Evolutionary conservation across 2,797 vertebrate genomes (phyloP).

Genomic region (Distichodus sexfasciatus): DNA sequence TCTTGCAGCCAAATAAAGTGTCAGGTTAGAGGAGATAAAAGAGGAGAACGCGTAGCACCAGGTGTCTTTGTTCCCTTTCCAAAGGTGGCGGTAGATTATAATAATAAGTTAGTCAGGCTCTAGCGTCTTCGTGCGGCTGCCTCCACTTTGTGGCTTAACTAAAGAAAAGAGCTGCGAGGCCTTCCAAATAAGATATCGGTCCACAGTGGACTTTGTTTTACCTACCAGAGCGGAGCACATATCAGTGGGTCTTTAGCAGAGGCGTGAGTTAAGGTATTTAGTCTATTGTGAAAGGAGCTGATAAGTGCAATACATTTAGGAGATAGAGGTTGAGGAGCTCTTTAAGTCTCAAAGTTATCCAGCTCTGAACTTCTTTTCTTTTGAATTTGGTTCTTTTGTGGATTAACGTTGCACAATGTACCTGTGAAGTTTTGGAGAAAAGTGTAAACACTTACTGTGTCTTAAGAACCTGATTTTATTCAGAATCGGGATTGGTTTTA

Average conservation of each 20-base stretch:
- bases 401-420: background rate
- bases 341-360: slow-evolving; percentile 6
- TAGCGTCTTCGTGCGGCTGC: slow-evolving; percentile 63
- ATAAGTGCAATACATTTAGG: slow-evolving; percentile 3
- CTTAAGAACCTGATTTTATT: too few relatives aligned
- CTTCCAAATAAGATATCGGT: slow-evolving; percentile 37
- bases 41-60: slow-evolving; percentile 23
- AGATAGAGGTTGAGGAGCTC: slow-evolving; percentile 15
- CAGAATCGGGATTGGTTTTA: too few relatives aligned
- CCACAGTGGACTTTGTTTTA: slow-evolving; percentile 43
- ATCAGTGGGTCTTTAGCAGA: slow-evolving; percentile 19
- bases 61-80: slow-evolving; percentile 36
- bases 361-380: background rate
- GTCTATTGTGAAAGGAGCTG: slow-evolving; percentile 8
- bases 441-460: background rate
- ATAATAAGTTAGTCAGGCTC: slow-evolving; percentile 67
- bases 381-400: background rate
- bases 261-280: slow-evolving; percentile 12
- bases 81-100: slow-evolving; percentile 63
- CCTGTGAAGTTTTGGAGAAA: background rate
- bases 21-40: slow-evolving; percentile 28
- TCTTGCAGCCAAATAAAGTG: slow-evolving; percentile 36
- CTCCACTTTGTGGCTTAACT: slow-evolving; percentile 61
- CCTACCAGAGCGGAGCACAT: slow-evolving; percentile 14
- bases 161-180: slow-evolving; percentile 43